These are phyloP conservation scores for Pristionchus entomophagus DNA, from an alignment of 2,888 invertebrate species.

Conservation along the genomic window DNA sequence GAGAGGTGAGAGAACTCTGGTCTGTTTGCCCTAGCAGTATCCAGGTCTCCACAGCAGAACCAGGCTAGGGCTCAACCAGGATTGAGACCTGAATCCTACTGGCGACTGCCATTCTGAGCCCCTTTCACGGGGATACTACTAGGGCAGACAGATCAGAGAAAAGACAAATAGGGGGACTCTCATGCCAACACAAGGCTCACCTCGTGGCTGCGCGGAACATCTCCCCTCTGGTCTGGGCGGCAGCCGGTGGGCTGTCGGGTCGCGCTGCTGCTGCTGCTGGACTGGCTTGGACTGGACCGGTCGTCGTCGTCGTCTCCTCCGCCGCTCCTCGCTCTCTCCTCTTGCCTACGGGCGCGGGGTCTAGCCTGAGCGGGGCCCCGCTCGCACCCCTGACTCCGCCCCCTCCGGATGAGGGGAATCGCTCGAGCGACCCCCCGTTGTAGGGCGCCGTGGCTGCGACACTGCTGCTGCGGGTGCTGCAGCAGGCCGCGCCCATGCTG, in stretches of 20 bases:
- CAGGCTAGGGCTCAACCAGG: too few species aligned
- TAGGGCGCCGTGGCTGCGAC: not conserved
- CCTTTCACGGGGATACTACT: too few species aligned
- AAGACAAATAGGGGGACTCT: not conserved
- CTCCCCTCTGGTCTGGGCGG: not conserved
- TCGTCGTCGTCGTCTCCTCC: not conserved
- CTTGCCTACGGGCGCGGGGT: slow-evolving; percentile 13
- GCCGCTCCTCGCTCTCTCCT: not conserved
- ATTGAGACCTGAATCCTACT: too few species aligned
- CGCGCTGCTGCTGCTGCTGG: not conserved
- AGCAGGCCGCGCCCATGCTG: slow-evolving; percentile 31
- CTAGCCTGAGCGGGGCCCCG: slow-evolving; percentile 2
- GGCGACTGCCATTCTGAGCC: too few species aligned
- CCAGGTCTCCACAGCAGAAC: too few species aligned
- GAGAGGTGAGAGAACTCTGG: too few species aligned
- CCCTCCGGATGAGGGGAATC: not conserved
- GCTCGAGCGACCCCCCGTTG: not conserved
- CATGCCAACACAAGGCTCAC: too few species aligned
- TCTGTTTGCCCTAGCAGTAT: too few species aligned
- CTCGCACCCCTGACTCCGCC: not conserved
- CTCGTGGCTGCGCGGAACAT: not conserved
- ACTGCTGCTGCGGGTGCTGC: not conserved
- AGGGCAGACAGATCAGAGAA: not conserved
- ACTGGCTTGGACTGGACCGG: not conserved
- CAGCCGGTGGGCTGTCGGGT: too few species aligned